These are phyloP conservation scores for Tenthredo livida DNA, from an alignment of 2,888 invertebrate genomes.

Conservation along the genomic window DNA sequence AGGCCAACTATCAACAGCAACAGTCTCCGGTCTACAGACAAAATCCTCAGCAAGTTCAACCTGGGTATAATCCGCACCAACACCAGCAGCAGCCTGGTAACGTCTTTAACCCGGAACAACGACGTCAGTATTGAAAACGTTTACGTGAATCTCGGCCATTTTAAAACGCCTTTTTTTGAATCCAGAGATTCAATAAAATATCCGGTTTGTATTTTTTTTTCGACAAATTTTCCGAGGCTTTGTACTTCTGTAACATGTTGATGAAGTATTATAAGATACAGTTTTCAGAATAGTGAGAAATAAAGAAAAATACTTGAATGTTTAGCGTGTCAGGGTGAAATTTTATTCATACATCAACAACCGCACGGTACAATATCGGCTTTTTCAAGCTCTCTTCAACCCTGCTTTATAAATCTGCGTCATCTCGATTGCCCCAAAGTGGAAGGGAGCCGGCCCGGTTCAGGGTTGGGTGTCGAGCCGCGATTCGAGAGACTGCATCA, in stretches of 20 bases:
- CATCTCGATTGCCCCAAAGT: conserved; percentile 39
- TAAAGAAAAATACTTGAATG: conserved; percentile 11
- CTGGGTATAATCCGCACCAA: conserved; percentile 37
- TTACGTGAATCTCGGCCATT: not conserved
- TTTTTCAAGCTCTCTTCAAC: conserved; percentile 26
- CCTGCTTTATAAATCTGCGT: conserved; percentile 50
- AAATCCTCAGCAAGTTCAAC: conserved; percentile 54
- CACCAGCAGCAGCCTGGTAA: conserved; percentile 8
- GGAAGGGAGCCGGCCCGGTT: not conserved
- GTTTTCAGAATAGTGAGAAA: not conserved
- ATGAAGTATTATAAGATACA: not conserved
- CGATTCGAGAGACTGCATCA: not conserved
- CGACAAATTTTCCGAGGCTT: not conserved
- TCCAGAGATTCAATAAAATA: not conserved
- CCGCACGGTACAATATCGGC: conserved; percentile 17
- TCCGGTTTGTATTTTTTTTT: not conserved
- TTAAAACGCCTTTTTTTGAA: not conserved
- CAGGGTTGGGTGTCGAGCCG: conserved; percentile 9
- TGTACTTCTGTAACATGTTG: not conserved
- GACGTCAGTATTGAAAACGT: conserved; percentile 19
- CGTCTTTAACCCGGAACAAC: conserved; percentile 39
- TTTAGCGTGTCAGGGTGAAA: not conserved
- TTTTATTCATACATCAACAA: conserved; percentile 7
- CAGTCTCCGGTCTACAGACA: conserved; percentile 57
- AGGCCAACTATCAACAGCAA: conserved; percentile 41